Evolutionary conservation across 1,140 invertebrate genomes (phyloP).

Genomic region (Drosophila lacteicornis): DNA sequence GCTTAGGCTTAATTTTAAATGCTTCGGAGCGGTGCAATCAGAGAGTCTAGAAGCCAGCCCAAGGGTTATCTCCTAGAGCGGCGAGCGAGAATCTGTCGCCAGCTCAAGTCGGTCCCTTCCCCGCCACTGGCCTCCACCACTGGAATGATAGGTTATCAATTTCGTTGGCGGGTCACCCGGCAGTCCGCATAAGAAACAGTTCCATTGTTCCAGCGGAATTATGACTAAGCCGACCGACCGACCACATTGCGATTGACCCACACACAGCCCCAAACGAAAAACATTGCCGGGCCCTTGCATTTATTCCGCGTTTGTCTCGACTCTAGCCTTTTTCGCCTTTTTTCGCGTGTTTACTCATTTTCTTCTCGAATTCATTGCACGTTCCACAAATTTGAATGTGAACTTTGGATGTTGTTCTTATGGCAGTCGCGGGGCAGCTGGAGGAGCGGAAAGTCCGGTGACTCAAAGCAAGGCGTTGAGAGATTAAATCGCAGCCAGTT

Average conservation of each 20-base stretch:
- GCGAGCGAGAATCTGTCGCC: slow-evolving; percentile 59
- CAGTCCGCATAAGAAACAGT: slow-evolving; percentile 45
- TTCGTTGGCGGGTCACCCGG: slow-evolving; percentile 62
- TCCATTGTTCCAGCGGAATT: slow-evolving; percentile 60
- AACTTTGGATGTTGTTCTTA: slow-evolving; percentile 46
- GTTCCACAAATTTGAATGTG: slow-evolving; percentile 82
- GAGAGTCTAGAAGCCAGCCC: slow-evolving; percentile 27
- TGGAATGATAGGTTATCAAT: slow-evolving; percentile 68
- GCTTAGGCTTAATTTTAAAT: slow-evolving; percentile 18
- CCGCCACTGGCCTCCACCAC: not conserved
- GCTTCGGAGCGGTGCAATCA: slow-evolving; percentile 41
- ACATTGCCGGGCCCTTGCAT: slow-evolving; percentile 54
- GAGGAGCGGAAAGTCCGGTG: slow-evolving; percentile 62
- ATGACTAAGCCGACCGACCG: slow-evolving; percentile 73
- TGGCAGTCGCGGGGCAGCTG: slow-evolving; percentile 42
- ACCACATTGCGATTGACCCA: slow-evolving; percentile 61
- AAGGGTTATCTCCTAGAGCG: slow-evolving; percentile 56
- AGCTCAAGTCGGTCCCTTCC: slow-evolving; percentile 1
- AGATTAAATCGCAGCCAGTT: slow-evolving; percentile 71
- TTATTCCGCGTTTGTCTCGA: slow-evolving; percentile 41
- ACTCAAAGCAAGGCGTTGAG: slow-evolving; percentile 76
- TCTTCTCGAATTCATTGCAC: slow-evolving; percentile 74
- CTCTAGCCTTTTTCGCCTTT: slow-evolving; percentile 2
- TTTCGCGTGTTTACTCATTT: slow-evolving; percentile 74
- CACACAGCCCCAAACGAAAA: slow-evolving; percentile 50